Base-by-base conservation (phyloP, 1,140 invertebrate species). In the Grapholita molesta region DNA sequence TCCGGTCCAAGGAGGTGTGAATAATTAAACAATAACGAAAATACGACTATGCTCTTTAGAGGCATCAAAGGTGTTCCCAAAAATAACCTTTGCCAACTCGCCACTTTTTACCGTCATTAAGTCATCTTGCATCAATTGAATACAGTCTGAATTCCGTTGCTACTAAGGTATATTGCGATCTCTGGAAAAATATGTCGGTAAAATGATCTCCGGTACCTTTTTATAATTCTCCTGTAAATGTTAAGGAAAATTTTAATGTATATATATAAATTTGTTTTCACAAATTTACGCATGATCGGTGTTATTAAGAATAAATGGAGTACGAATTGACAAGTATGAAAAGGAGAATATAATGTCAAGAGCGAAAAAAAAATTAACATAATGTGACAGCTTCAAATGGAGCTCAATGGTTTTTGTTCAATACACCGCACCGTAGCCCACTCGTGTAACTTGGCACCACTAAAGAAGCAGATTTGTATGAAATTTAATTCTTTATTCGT, bases 1-100 rank as follows among this genome's bases (percentile, higher is more conserved):
- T 61, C 25, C 55, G 25, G 24, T 61, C 25, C 55, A 61, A 28
- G 53, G 24, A 57, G 55, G 55, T 61, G 55, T 61, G 55, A 61
- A 61, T 61, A 61, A 61, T 61, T n/a, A 61, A 61, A 61, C 28
- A 61, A 61, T 61, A 61, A 61, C 32, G 55, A 28, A 61, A 61
- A 30, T 61, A 61, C 55, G 7, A 25, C 55, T 12, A 32, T 25
- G 55, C 24, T 61, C 55, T 32, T 61, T 61, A 28, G 53, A 3
- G 12, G 53, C 25, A 15, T 57, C 15, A 15, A 57, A 24, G 23
- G 24, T 15, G 55, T 21, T 7, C 8, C 15, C n/a, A 48, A 21
- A 48, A n/a, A 15, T 48, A 9, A 48, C 18, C 42, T 21, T n/a
- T 8, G 21, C 42, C 8, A 21, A 48, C 0, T 48, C 18, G 18